Evolutionary conservation across 2,797 vertebrate genomes (phyloP), one percentile per base, ranked within the genome.

Genomic region (Acomys russatus): DNA sequence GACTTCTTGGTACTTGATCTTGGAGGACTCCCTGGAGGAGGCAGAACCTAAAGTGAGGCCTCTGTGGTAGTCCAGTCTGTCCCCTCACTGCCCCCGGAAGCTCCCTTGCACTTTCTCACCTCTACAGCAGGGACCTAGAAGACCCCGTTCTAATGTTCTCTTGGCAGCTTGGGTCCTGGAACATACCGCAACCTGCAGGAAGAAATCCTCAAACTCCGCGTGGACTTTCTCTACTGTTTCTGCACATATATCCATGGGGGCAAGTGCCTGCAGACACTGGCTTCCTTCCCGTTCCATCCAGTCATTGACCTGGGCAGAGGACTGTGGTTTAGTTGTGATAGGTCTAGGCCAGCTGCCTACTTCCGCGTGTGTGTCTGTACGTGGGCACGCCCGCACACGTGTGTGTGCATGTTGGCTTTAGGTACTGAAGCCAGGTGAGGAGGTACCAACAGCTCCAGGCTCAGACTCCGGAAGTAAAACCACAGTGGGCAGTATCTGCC

Each of bases 251-350:
- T 98, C 98, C 73, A 96, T 92, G 0, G 98, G 64, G 17, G 96
- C 98, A 95, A 98, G 98, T 25, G 98, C 98, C 74, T 96, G 98
- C 94, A 99, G 98, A 90, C 92, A 97, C 0, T 85, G 96, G 0
- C 98, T 99, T 0, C 99, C 99, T 93, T 99, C 99, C 78, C 97
- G 96, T 0, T 98, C 99, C 97, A 99, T 99, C 99, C 99, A 99
- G 68, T 94, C 86, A 11, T 98, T 98, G 90, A 99, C 98, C 99
- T 99, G 98, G 51, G 90, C 84, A 64, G 92, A 56, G 0, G 51
- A 44, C 74, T 0, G 1, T 44, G 54, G 64, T 51, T 4, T 17
- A n/a, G 30, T 18, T 11, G 38, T 73, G 94, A 82, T 25, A 0
- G 0, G 68, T 17, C 28, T 73, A 4, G 56, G 56, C 70, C 30